Percentiles rank a stretch among this genome's conserved stretches.
These are phyloP conservation scores for Lepus townsendii DNA, from an alignment of 2,797 vertebrate genomes.

Conservation along the genomic window DNA sequence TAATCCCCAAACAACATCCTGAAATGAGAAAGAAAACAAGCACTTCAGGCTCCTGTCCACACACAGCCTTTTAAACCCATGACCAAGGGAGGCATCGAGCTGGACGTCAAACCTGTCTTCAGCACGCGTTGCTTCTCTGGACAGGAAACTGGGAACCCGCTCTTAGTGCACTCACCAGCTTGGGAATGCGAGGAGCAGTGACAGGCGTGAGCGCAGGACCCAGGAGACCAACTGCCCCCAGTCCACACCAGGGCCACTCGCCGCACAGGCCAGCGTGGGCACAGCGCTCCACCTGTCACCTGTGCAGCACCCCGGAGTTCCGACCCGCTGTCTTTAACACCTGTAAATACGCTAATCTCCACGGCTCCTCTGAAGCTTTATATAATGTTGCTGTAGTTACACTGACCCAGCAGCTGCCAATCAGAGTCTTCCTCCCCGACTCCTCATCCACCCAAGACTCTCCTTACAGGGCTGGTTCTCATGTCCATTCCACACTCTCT, in stretches of 20 bases:
- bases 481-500: fast-evolving
- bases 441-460: background rate
- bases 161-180: background rate
- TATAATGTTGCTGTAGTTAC: background rate
- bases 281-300: too few species aligned
- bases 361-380: background rate
- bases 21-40: constrained; percentile 81
- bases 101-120: fast-evolving
- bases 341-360: too few species aligned
- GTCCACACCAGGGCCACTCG: background rate
- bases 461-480: background rate
- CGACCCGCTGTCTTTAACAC: too few species aligned
- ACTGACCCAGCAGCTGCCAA: background rate
- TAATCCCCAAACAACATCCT: constrained; percentile 99
- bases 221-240: background rate
- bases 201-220: too few species aligned
- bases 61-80: background rate
- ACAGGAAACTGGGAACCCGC: background rate
- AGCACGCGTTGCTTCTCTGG: background rate
- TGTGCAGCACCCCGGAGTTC: too few species aligned
- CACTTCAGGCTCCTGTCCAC: constrained; percentile 29
- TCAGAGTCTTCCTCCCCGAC: background rate
- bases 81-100: fast-evolving
- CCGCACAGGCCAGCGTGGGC: background rate
- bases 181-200: background rate